Evolutionary conservation across 2,797 vertebrate species (phyloP).

Genomic region (Coracias cyanogaster): DNA sequence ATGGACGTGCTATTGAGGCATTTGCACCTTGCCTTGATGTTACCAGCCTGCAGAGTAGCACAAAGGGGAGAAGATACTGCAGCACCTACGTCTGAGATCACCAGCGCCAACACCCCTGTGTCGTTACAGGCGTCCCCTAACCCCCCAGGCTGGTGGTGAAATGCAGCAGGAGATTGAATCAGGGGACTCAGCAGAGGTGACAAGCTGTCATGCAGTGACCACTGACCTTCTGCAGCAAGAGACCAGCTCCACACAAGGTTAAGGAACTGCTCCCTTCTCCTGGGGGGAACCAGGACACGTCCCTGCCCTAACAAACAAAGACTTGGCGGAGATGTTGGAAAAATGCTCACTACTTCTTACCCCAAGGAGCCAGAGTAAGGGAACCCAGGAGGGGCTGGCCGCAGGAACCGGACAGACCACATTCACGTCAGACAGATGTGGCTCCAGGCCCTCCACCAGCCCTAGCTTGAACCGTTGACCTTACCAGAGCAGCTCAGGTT

Average conservation of each 20-base stretch:
- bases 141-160: too few species aligned
- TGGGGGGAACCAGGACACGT: accelerated
- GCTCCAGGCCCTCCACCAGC: not conserved
- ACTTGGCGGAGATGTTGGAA: accelerated
- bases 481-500: not conserved
- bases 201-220: not conserved
- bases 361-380: not conserved
- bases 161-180: accelerated
- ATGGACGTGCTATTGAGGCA: accelerated
- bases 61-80: accelerated
- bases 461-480: slow-evolving; percentile 32
- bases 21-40: accelerated
- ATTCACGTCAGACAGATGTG: not conserved
- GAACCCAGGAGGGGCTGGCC: not conserved
- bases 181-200: not conserved
- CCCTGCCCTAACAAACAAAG: accelerated
- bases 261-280: not conserved
- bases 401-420: not conserved
- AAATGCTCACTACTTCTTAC: not conserved
- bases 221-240: not conserved
- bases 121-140: accelerated
- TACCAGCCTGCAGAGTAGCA: not conserved
- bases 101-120: accelerated
- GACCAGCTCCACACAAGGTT: accelerated
- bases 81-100: accelerated